phyloP scores from a whole-genome alignment of 1,140 invertebrate species.

The Scaptodrosophila lebanonensis region DNA sequence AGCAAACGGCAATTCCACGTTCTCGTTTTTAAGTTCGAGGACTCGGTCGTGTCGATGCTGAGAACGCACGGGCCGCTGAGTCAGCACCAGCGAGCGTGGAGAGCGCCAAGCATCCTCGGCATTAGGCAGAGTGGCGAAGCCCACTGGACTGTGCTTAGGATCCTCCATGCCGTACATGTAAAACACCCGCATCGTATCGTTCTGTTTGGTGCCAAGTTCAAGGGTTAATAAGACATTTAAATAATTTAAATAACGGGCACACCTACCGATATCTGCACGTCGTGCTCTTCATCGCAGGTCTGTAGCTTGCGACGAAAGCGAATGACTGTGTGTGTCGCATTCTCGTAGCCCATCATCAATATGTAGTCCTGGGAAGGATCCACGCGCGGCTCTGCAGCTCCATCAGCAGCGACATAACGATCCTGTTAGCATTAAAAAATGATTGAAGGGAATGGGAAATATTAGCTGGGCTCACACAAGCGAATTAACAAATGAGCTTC shows the following conservation, averaged over 20 bases:
- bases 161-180: constrained; percentile 82
- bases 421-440: too few relatives aligned
- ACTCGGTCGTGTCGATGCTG: constrained; percentile 75
- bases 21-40: constrained; percentile 79
- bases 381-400: constrained; percentile 79
- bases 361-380: constrained; percentile 83
- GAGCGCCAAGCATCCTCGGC: constrained; percentile 76
- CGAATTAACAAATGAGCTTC: too few relatives aligned
- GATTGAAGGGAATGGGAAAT: too few relatives aligned
- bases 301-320: constrained; percentile 81
- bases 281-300: constrained; percentile 81
- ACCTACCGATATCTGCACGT: constrained; percentile 82
- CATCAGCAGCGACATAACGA: constrained; percentile 79
- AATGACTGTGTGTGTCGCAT: constrained; percentile 83
- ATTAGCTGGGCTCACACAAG: too few relatives aligned
- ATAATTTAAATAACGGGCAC: background rate
- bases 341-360: constrained; percentile 82
- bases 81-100: constrained; percentile 80
- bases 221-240: constrained; percentile 39
- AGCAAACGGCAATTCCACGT: constrained; percentile 77
- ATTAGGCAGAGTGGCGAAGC: constrained; percentile 74
- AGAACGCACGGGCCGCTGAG: constrained; percentile 77
- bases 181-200: constrained; percentile 82
- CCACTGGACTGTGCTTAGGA: constrained; percentile 79
- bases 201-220: too few relatives aligned